phyloP scores from a whole-genome alignment of 2,113 vertebrate species.

The Bubo scandiacus region DNA sequence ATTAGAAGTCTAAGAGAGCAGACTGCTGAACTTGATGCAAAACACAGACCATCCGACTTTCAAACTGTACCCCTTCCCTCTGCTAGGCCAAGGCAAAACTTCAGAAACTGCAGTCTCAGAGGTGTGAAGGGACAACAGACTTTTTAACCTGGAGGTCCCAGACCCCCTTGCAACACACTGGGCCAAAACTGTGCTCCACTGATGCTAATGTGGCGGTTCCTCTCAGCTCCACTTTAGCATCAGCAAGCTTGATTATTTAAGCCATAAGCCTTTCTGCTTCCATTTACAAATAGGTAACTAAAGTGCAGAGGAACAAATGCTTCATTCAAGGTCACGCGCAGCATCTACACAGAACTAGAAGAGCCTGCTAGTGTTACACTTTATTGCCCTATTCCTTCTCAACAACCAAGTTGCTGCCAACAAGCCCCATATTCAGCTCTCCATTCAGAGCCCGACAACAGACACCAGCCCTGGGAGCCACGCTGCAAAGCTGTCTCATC shows the following conservation, averaged over 20 bases:
- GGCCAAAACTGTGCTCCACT: background rate
- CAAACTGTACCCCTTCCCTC: background rate
- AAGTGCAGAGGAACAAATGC: background rate
- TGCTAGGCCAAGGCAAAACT: background rate
- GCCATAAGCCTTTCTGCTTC: background rate
- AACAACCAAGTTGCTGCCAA: background rate
- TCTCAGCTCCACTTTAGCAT: background rate
- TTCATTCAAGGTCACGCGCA: background rate
- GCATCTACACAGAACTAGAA: background rate
- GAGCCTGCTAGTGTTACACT: background rate
- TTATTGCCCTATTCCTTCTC: background rate
- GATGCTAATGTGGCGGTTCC: background rate
- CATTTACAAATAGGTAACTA: background rate
- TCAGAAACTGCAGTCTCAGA: background rate
- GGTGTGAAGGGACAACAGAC: background rate
- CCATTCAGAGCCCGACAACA: background rate
- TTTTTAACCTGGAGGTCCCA: background rate
- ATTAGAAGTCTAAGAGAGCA: background rate
- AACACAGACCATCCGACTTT: background rate
- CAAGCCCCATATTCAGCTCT: background rate
- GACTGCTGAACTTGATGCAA: background rate
- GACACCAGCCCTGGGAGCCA: background rate
- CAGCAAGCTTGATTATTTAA: background rate
- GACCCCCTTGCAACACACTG: background rate
- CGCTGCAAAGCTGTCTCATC: background rate